A percentile compares a stretch with the other conserved stretches of the same genome.
These are phyloP conservation scores for Drosophila lacicola DNA, from an alignment of 2,888 invertebrate species.

Conservation along the genomic window DNA sequence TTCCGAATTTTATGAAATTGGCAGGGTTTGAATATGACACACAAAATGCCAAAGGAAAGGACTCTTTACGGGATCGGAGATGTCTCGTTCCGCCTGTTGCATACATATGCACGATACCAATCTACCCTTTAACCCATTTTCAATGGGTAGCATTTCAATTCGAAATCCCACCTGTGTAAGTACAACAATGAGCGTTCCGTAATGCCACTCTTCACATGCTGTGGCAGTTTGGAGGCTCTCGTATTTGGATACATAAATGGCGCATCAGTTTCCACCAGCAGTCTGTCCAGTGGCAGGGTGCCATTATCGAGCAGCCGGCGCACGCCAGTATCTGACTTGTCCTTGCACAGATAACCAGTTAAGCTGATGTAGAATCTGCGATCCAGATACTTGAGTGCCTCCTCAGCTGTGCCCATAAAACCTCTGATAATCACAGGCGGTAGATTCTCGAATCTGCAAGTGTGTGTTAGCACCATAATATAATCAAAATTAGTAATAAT, in stretches of 20 bases:
- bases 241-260: constrained; percentile 99
- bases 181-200: constrained; percentile 90
- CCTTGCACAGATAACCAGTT: constrained; percentile 89
- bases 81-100: too few relatives aligned
- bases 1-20: too few relatives aligned
- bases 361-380: constrained; percentile 94
- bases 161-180: constrained; percentile 82
- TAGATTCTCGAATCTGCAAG: constrained; percentile 84
- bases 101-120: too few relatives aligned
- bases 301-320: constrained; percentile 92
- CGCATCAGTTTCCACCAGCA: constrained; percentile 96
- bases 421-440: constrained; percentile 96
- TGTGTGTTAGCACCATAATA: not conserved
- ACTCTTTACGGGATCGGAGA: too few relatives aligned
- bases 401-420: constrained; percentile 94
- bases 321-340: constrained; percentile 96
- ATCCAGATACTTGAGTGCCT: constrained; percentile 93
- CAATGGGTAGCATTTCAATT: not conserved
- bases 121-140: not conserved
- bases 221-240: constrained; percentile 95
- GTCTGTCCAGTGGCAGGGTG: constrained; percentile 92
- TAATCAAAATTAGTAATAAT: not conserved
- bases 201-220: constrained; percentile 93
- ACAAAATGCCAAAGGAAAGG: too few relatives aligned
- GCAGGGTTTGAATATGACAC: too few relatives aligned